Evolutionary conservation across 2,888 invertebrate species (phyloP).

Genomic region (Xylophagus ater): DNA sequence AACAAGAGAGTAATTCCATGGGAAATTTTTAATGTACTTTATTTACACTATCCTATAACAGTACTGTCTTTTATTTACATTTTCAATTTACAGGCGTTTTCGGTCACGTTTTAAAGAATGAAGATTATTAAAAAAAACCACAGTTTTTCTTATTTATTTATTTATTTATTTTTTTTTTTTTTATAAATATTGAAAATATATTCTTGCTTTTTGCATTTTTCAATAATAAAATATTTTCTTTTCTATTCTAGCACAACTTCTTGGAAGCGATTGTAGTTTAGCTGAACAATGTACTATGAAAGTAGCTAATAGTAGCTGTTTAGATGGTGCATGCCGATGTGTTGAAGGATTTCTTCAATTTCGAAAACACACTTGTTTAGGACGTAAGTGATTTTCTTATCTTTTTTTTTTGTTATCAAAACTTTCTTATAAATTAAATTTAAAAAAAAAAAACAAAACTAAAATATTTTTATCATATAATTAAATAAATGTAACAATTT

Average conservation of each 20-base stretch:
- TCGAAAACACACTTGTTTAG: constrained; percentile 79
- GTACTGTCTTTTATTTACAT: constrained; percentile 8
- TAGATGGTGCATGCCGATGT: constrained; percentile 74
- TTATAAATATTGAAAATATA: constrained; percentile 10
- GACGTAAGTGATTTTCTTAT: constrained; percentile 69
- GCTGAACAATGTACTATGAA: constrained; percentile 79
- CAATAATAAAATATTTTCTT: no score
- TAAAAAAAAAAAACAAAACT: no score
- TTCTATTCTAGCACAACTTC: constrained; percentile 58
- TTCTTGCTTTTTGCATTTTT: no score
- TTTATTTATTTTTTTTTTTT: no score
- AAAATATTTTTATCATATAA: no score
- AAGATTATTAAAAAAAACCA: no score
- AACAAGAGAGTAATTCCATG: no score
- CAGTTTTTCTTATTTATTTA: no score
- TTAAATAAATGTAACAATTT: no score
- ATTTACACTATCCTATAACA: no score
- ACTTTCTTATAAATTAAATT: background rate
- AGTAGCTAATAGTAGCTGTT: constrained; percentile 77
- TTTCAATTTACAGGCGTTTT: constrained; percentile 8
- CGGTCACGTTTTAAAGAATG: constrained; percentile 9
- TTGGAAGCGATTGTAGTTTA: constrained; percentile 73
- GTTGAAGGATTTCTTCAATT: constrained; percentile 76
- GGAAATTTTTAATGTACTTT: no score
- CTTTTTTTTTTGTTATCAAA: background rate